Percentiles rank a stretch among this genome's conserved stretches.
Evolutionary conservation across 2,797 vertebrate species (phyloP).

Genomic region (Schizothorax lantsangensis): DNA sequence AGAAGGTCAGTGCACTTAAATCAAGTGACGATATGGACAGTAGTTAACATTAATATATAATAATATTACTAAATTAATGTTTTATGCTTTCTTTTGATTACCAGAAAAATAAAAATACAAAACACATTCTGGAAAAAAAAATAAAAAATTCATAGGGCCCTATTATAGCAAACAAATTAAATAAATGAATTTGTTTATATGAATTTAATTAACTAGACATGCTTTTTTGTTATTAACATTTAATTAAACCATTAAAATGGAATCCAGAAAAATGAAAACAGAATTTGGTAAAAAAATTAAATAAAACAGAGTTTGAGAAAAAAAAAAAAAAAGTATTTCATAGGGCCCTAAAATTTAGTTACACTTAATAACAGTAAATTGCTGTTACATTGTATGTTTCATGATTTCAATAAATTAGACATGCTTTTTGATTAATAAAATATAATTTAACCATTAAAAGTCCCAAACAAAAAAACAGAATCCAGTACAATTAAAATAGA

Average conservation of each 20-base stretch:
- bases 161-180: too few species aligned
- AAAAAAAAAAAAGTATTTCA: too few species aligned
- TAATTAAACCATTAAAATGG: not conserved
- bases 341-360: not conserved
- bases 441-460: not conserved
- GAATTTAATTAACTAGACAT: not conserved
- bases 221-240: not conserved
- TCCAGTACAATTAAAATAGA: not conserved
- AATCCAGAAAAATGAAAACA: not conserved
- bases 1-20: not conserved
- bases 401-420: not conserved
- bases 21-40: not conserved
- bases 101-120: too few species aligned
- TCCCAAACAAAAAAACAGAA: not conserved
- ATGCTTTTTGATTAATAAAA: not conserved
- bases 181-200: too few species aligned
- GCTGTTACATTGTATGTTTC: not conserved
- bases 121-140: too few species aligned
- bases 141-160: too few species aligned
- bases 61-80: too few species aligned
- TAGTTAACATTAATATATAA: too few species aligned
- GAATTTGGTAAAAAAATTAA: not conserved
- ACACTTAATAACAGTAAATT: not conserved
- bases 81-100: too few species aligned
- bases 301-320: too few species aligned